phyloP scores from a whole-genome alignment of 2,888 invertebrate species.

The Frankliniella fusca region DNA sequence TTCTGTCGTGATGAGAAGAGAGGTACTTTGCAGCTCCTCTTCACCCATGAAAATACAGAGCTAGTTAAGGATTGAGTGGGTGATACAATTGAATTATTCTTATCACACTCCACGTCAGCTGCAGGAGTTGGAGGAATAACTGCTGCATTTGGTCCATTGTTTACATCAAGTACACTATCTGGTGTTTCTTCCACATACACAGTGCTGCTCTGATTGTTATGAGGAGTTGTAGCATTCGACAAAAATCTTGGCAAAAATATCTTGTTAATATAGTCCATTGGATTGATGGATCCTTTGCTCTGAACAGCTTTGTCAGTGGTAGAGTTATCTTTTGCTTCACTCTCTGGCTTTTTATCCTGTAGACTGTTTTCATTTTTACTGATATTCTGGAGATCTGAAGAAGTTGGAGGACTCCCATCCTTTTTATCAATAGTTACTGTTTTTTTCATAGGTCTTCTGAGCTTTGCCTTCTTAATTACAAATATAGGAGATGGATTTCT shows the following conservation, averaged over 20 bases:
- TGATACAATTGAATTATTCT: neutral
- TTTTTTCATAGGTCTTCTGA: neutral
- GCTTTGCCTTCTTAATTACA: neutral
- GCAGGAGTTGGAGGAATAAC: neutral
- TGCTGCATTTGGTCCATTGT: neutral
- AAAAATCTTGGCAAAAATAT: neutral
- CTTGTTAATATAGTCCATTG: constrained; percentile 2
- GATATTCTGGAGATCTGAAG: neutral
- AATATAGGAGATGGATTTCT: neutral
- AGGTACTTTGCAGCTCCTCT: neutral
- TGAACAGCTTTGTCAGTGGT: neutral
- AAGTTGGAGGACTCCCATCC: neutral
- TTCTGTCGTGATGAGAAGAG: neutral
- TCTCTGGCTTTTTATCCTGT: neutral
- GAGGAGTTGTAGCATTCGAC: neutral
- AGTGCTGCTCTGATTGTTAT: neutral
- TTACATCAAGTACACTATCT: neutral
- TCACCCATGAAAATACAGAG: neutral
- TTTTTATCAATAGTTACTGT: neutral
- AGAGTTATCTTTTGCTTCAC: neutral
- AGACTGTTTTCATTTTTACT: neutral
- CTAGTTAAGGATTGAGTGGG: neutral
- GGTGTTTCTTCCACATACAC: neutral
- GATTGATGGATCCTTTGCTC: neutral
- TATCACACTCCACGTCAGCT: neutral